Evolutionary conservation across 2,113 vertebrate genomes (phyloP), one percentile per base, ranked within the genome.

Genomic region (crab-eating macaque (Macaca fascicularis)): DNA sequence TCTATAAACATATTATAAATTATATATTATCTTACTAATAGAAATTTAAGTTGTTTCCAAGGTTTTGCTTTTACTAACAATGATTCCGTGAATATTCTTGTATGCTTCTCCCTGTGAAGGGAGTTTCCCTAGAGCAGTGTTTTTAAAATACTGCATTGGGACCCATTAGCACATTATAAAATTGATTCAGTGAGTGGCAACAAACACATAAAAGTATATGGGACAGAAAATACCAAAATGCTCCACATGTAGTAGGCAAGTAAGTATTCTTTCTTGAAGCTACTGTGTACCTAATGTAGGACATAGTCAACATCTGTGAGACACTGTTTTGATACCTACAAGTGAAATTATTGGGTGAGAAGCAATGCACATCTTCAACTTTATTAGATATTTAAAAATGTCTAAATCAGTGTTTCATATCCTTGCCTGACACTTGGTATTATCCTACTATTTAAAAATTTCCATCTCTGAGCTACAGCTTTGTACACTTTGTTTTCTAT

Each of bases 51-150:
- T 25, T 81, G 10, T 50, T 92, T 89, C 9, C 35, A 84, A 50
- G 38, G 85, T 89, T 92, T 50, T 85, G 48, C 32, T 95, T 38
- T 86, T 92, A 89, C 64, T 95, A 96, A 84, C 55, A 92, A 85
- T 85, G 78, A 86, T 81, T 40, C 27, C 55, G 43, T 67, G 30
- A 92, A 67, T 6, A 92, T 69, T 67, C 20, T 70, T 40, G 3
- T 19, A 45, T 3, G 57, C 55, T 27, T 75, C 23, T 90, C 35
- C 74, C 80, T 81, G 72, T 78, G 35, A 16, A 87, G 22, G 52
- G 35, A 70, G 43, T 72, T 95, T 94, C n/a, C 70, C n/a, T 48
- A 91, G 2, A 48, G 43, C 32, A 83, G 8, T 52, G 4, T 79
- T 96, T 89, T 75, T 48, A 2, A 83, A 79, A 81, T 8, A 90